Evolutionary conservation across 92 coral and sea anemone species (phyloP), one percentile per base, ranked within the genome.

Genomic region (Epizoanthus fatuus): DNA sequence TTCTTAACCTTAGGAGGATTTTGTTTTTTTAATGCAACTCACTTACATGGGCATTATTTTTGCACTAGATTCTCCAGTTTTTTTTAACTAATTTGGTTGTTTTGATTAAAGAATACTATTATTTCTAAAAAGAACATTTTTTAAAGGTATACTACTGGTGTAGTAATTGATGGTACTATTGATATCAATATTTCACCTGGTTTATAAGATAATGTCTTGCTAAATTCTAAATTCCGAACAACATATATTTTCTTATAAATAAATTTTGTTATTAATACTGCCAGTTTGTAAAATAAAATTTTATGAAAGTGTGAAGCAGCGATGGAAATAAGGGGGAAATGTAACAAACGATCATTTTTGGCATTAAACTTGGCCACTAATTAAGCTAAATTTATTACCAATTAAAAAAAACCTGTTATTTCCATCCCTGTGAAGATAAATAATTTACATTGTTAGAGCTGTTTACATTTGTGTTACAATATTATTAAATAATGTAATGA

Each of bases 261-360:
- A 3, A 22, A 22, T 22, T 22, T 56, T 56, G 63, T 56, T 56
- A 56, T 56, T 56, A 56, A 56, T 56, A 56, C 63, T 56, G 22
- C 13, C n/a, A 56, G 63, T 56, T 56, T 11, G 63, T 56, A 15
- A 56, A 56, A 56, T 56, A 56, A 56, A 56, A 56, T 56, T 56
- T 56, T 56, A 56, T 56, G 20, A 56, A 58, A 58, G 64, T 58
- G 64, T 58, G 64, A 58, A 58, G 64, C 64, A 58, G 64, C 64
- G 32, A 58, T 17, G 25, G 64, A 58, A 58, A 58, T 58, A 58
- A 58, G 64, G 64, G 64, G 64, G 29, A 58, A 58, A 58, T 58
- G 64, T 58, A n/a, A 58, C 64, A 16, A 58, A 58, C 64, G 64
- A 58, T 58, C 29, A 58, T 58, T 58, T 58, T 58, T 58, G 64